Percentiles rank a stretch among this genome's conserved stretches.
These are phyloP conservation scores for Sweltsa coloradensis DNA, from an alignment of 1,140 invertebrate genomes.

Conservation along the genomic window DNA sequence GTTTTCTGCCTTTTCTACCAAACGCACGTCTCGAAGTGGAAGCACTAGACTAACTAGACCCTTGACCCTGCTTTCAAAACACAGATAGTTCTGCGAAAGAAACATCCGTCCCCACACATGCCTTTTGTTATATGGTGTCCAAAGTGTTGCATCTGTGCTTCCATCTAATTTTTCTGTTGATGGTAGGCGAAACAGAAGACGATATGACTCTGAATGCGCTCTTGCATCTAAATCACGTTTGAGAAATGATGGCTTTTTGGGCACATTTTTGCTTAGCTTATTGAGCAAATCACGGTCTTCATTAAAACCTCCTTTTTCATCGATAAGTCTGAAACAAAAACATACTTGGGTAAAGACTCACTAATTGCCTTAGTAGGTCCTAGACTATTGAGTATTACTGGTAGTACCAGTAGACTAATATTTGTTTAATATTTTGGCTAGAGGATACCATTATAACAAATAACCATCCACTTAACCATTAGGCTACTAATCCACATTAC, in stretches of 20 bases:
- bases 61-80: conserved; percentile 86
- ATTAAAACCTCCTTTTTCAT: conserved; percentile 72
- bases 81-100: conserved; percentile 89
- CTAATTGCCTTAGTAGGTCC: too few relatives aligned
- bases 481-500: too few relatives aligned
- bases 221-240: conserved; percentile 91
- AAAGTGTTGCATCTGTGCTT: conserved; percentile 73
- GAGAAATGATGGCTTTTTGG: conserved; percentile 76
- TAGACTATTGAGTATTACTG: too few relatives aligned
- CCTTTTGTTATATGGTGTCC: conserved; percentile 92
- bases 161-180: conserved; percentile 85
- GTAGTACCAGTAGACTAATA: too few relatives aligned
- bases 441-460: too few relatives aligned
- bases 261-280: conserved; percentile 74
- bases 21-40: conserved; percentile 65
- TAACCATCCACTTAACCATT: too few relatives aligned
- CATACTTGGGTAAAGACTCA: too few relatives aligned
- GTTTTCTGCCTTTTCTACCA: conserved; percentile 61
- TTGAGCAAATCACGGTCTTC: conserved; percentile 70
- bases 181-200: conserved; percentile 76
- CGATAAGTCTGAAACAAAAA: conserved; percentile 52
- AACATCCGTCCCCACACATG: conserved; percentile 83
- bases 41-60: conserved; percentile 78
- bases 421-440: too few relatives aligned
- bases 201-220: conserved; percentile 77